Conservation (phyloP, 2,888 invertebrate genomes). For the Ormyrus rosae region DNA sequence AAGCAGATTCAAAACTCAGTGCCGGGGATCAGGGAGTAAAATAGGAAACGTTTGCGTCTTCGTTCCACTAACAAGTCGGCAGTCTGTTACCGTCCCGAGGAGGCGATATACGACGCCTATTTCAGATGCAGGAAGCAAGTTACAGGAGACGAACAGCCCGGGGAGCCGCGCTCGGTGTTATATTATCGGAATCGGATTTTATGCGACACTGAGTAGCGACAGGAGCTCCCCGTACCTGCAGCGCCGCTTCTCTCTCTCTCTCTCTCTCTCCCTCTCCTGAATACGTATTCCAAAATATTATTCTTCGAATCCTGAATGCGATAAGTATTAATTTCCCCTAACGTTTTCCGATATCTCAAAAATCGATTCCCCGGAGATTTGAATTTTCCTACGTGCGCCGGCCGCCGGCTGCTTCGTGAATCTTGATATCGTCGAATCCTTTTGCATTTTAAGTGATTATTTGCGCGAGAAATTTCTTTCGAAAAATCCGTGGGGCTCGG, state of each 20-base stretch:
- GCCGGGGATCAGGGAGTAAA: background rate
- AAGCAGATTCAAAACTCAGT: background rate
- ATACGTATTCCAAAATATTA: conserved; percentile 26
- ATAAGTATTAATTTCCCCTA: conserved; percentile 10
- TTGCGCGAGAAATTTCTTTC: background rate
- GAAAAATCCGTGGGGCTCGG: too few species aligned
- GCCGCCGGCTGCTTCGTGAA: background rate
- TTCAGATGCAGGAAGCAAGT: conserved; percentile 45
- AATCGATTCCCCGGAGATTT: background rate
- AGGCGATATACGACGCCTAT: conserved; percentile 40
- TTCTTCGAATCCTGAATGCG: conserved; percentile 23
- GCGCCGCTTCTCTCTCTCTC: background rate
- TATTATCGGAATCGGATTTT: conserved; percentile 50
- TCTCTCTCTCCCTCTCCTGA: background rate
- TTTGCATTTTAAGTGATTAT: background rate
- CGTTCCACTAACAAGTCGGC: conserved; percentile 35
- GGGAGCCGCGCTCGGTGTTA: conserved; percentile 5
- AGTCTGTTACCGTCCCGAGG: conserved; percentile 38
- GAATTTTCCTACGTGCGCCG: background rate
- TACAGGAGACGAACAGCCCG: conserved; percentile 29
- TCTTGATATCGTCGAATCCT: background rate
- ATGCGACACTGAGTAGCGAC: conserved; percentile 40
- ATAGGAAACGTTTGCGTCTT: conserved; percentile 39
- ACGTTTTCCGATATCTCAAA: too few species aligned
- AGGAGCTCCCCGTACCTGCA: background rate